Conservation (phyloP, 2,797 vertebrate species). For the Semotilus atromaculatus region DNA sequence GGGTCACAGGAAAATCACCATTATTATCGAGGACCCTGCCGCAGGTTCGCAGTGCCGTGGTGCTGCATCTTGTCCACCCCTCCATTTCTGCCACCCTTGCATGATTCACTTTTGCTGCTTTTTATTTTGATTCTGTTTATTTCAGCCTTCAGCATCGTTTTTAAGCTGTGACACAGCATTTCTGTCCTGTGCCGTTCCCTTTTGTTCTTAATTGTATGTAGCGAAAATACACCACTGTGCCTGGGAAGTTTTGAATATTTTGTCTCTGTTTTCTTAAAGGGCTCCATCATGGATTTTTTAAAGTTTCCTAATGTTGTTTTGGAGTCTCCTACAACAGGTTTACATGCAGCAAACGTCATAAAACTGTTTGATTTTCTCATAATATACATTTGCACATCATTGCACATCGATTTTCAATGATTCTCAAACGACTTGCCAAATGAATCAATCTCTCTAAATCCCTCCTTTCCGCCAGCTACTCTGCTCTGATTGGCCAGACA, state of each 20-base stretch:
- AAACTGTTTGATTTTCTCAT: no score
- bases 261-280: no score
- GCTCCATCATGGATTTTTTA: no score
- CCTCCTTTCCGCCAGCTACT: no score
- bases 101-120: slow-evolving; percentile 47
- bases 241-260: neutral
- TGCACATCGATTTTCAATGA: no score
- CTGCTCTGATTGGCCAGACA: no score
- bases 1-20: slow-evolving; percentile 94
- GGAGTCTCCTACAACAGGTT: no score
- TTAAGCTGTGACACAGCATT: neutral
- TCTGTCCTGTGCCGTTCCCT: neutral
- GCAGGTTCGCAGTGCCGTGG: slow-evolving; percentile 89
- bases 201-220: neutral
- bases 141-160: neutral
- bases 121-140: neutral
- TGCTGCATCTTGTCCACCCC: slow-evolving; percentile 67
- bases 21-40: slow-evolving; percentile 97
- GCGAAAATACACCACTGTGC: neutral
- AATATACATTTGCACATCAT: no score
- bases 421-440: no score
- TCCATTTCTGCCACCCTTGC: slow-evolving; percentile 62
- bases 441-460: no score
- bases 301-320: no score
- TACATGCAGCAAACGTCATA: no score